Evolutionary conservation across 2,113 vertebrate genomes (phyloP).

Genomic region (Narcine bancroftii): DNA sequence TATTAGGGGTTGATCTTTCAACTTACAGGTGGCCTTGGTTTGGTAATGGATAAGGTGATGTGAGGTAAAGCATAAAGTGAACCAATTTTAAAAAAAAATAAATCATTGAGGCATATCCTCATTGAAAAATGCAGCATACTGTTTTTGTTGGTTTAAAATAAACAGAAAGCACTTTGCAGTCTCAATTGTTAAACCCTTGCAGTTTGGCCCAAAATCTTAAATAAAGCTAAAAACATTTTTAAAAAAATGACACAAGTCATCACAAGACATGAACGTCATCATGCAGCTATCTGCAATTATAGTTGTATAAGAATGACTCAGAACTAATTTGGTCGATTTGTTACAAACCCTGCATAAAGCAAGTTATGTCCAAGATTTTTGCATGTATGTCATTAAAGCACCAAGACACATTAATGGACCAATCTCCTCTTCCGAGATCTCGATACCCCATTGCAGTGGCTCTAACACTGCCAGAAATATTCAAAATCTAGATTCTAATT

Average conservation of each 20-base stretch:
- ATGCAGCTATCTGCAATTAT: not conserved
- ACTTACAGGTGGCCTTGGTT: no score
- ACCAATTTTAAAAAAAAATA: not conserved
- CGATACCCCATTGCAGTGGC: no score
- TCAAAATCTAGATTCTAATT: not conserved
- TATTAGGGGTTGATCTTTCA: no score
- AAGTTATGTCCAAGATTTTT: not conserved
- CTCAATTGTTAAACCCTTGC: conserved; percentile 4
- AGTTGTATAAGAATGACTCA: not conserved
- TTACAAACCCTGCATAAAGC: not conserved
- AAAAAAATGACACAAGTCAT: not conserved
- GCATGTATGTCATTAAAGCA: not conserved
- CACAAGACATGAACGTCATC: not conserved
- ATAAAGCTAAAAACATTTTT: conserved; percentile 11
- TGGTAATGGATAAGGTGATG: no score
- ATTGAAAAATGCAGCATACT: not conserved
- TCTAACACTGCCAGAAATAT: not conserved
- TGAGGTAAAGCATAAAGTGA: no score
- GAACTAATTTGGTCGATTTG: not conserved
- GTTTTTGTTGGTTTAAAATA: not conserved
- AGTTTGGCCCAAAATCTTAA: not conserved
- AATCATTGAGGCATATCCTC: not conserved
- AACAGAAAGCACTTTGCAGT: not conserved
- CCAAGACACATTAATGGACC: not conserved
- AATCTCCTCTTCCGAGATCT: not conserved